A percentile compares a stretch with the other conserved stretches of the same genome.
These are phyloP conservation scores for Monomorium pharaonis DNA, from an alignment of 1,140 invertebrate genomes.

Conservation along the genomic window DNA sequence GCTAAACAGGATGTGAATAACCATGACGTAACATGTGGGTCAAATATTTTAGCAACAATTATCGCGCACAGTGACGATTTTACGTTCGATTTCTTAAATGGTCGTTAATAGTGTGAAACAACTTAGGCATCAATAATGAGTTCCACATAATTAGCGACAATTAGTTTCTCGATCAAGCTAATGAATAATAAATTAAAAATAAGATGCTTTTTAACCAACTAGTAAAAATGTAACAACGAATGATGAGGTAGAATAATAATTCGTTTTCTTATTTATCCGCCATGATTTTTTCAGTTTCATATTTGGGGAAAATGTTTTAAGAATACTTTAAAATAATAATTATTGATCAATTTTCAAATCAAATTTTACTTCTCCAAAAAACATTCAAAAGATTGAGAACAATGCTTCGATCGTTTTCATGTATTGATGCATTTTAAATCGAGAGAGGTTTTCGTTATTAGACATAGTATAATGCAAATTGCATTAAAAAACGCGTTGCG, in stretches of 20 bases:
- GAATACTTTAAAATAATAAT: not conserved
- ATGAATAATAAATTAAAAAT: slow-evolving; percentile 37
- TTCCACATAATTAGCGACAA: slow-evolving; percentile 76
- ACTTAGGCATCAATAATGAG: slow-evolving; percentile 72
- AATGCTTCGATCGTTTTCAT: not conserved
- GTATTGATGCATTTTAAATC: not conserved
- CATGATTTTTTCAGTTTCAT: not conserved
- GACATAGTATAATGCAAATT: not conserved
- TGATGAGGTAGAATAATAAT: not conserved
- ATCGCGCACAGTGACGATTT: slow-evolving; percentile 77
- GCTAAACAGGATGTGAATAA: slow-evolving; percentile 47
- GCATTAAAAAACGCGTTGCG: not conserved
- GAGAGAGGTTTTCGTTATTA: not conserved
- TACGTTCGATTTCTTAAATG: slow-evolving; percentile 70
- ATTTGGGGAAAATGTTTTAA: not conserved
- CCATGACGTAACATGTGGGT: slow-evolving; percentile 79
- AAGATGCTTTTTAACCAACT: not conserved
- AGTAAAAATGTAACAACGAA: not conserved
- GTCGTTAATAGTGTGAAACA: slow-evolving; percentile 74
- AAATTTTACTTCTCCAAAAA: not conserved
- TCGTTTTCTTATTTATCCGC: not conserved
- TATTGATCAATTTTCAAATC: not conserved
- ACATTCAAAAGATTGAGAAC: not conserved
- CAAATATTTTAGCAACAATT: slow-evolving; percentile 83
- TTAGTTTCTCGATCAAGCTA: slow-evolving; percentile 56